A percentile compares a stretch with the other conserved stretches of the same genome.
These are phyloP conservation scores for Anabacerthia variegaticeps DNA, from an alignment of 2,797 vertebrate genomes.

Conservation along the genomic window DNA sequence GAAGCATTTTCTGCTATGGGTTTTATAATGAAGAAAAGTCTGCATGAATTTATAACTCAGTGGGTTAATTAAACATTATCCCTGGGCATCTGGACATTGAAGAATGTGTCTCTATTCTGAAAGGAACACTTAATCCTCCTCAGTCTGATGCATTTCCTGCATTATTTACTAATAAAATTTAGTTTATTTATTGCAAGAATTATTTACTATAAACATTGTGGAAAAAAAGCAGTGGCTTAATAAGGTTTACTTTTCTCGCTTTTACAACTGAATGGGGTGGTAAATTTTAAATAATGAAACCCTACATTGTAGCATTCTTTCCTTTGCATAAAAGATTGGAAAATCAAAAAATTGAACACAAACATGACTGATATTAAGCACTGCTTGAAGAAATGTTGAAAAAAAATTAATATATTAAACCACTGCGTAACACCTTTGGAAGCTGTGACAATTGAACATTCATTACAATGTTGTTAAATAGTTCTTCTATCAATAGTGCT, in stretches of 20 bases:
- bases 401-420: not conserved
- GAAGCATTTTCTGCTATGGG: not conserved
- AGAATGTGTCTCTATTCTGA: not conserved
- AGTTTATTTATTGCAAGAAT: slow-evolving; percentile 32
- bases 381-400: slow-evolving; percentile 13
- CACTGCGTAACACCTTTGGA: not conserved
- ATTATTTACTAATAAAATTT: slow-evolving; percentile 44
- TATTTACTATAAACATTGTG: not conserved
- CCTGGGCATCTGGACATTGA: not conserved
- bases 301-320: not conserved
- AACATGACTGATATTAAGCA: slow-evolving; percentile 20
- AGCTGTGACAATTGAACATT: not conserved
- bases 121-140: not conserved
- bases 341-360: not conserved
- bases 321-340: slow-evolving; percentile 11
- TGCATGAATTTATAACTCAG: slow-evolving; percentile 21
- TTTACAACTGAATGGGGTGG: slow-evolving; percentile 21
- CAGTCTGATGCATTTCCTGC: not conserved
- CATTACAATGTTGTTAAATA: slow-evolving; percentile 17
- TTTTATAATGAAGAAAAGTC: slow-evolving; percentile 11
- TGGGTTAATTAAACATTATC: slow-evolving; percentile 53
- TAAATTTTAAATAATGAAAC: slow-evolving; percentile 62
- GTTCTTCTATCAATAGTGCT: not conserved
- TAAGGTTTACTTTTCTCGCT: slow-evolving; percentile 38
- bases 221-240: not conserved